Conservation (phyloP, 1,140 invertebrate genomes). For the Zaprionus vittiger region DNA sequence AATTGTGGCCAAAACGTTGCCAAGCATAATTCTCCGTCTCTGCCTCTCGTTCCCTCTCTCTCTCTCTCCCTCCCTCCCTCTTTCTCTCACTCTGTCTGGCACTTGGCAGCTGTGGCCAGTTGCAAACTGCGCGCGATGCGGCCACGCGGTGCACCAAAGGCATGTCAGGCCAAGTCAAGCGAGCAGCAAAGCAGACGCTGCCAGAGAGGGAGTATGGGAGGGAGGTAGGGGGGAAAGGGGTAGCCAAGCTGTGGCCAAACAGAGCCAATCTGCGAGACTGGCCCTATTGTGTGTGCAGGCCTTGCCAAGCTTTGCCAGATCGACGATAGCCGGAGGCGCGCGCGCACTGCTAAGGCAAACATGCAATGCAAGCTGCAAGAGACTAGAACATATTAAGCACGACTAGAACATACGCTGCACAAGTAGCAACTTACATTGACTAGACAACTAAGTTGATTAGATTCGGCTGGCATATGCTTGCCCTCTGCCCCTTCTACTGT, state of each 20-base stretch:
- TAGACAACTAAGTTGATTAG: background rate
- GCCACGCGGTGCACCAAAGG: slow-evolving; percentile 73
- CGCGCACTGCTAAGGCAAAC: slow-evolving; percentile 23
- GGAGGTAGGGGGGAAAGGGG: background rate
- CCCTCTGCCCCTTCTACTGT: background rate
- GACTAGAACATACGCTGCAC: background rate
- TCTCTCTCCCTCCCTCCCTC: background rate
- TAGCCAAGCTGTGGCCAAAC: slow-evolving; percentile 10
- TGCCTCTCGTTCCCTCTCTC: background rate
- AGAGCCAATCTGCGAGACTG: slow-evolving; percentile 59
- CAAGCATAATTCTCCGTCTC: slow-evolving; percentile 57
- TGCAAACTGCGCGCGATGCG: slow-evolving; percentile 44
- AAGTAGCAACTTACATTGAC: background rate
- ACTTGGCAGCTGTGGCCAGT: background rate
- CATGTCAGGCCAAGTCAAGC: slow-evolving; percentile 66
- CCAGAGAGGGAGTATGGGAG: background rate
- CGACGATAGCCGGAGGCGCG: slow-evolving; percentile 45
- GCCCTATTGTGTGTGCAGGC: slow-evolving; percentile 47
- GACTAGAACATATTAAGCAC: background rate
- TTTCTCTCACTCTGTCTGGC: slow-evolving; percentile 15
- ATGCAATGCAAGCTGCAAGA: slow-evolving; percentile 46
- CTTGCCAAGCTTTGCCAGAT: slow-evolving; percentile 54
- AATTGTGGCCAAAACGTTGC: slow-evolving; percentile 73
- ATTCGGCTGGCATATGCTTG: background rate
- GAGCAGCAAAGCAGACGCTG: slow-evolving; percentile 23